Base-by-base conservation (phyloP, 1,140 invertebrate species). In the Sycobia sp. region DNA sequence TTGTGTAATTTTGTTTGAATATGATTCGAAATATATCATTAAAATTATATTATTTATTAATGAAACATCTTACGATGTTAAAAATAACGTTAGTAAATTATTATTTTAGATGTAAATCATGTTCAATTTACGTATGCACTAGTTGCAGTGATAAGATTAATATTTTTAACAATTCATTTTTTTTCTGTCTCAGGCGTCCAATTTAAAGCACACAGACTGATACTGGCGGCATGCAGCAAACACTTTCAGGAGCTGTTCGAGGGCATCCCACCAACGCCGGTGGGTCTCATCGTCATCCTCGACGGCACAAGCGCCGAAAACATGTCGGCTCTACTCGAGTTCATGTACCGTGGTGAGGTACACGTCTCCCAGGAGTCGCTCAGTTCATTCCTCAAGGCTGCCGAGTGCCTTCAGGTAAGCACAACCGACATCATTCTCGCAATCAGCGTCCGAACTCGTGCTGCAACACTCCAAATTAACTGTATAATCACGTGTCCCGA, bases 271-370 rank as follows among this genome's bases (percentile, higher is more conserved):
- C 84, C 88, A 20, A 89, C 90, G 79, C 90, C 90, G 73, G 89
- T 89, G 71, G 89, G 90, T 66, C 86, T 91, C 71, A 88, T 94
- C 71, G 91, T 95, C 69, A 94, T 95, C 73, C 84, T 95, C 73
- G 92, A 94, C 82, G 92, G 92, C 57, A 95, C 92, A 60, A 89
- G 89, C 62, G 90, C 92, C 38, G 87, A 90, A 71, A 94, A 95
- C 78, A 93, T 95, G 90, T 89, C 91, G 60, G 92, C 92, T 8
- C 85, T 95, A 43, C 85, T 95, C 56, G 92, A 95, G 80, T 95
- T 95, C 80, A 95, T 95, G 93, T 95, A 95, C 83, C 93, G 93
- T 78, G 92, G 92, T 10, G 92, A 94, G 80, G 92, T 95, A 65
- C 91, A 94, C 78, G 91, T 94, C 66, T 93, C 91, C 69, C 92